Evolutionary conservation across 2,888 invertebrate genomes (phyloP), one percentile per base, ranked within the genome.

Genomic region (Catonia carolina): DNA sequence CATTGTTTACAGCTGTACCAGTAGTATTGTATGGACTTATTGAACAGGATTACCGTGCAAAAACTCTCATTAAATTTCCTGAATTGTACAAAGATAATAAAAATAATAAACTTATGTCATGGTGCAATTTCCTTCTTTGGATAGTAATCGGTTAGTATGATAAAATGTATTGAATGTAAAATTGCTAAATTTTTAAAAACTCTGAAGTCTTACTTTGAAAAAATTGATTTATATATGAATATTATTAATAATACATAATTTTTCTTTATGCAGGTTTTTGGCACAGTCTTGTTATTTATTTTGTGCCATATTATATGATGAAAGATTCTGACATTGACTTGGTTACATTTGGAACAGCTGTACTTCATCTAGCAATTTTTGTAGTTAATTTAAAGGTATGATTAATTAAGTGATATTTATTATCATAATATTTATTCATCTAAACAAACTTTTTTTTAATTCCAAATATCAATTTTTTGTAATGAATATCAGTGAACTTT

Each of bases 1-100:
- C 89, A 48, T 68, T 85, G 23, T 89, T 88, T 69, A 84, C 89
- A 0, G 81, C 88, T 0, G 69, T 84, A 51, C 91, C 90, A 0
- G 82, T 89, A 55, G 72, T 89, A 12, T 66, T 84, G 7, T 84
- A 84, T 61, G 84, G 88, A 0, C 73, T 90, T 51, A 82, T 86
- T 14, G 91, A 91, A 67, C 87, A 89, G 67, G 77, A 84, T 59
- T 79, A 82, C 69, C 71, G 78, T 0, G 77, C 82, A 2, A 69
- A 75, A 0, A 70, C 73, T 1, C 74, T 79, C 51, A 68, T 73
- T 66, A 78, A 79, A n/a, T 77, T 81, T 60, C 89, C 90, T 0
- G 74, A 77, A 10, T 71, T 88, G 1, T 91, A 91, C 69, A 77
- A 76, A 66, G 77, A 78, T 52, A 80, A 83, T 58, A 74, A 69